Percentiles rank a stretch among this genome's conserved stretches.
Conservation (phyloP, 2,797 vertebrate genomes). For the Emydoidea blandingii region DNA sequence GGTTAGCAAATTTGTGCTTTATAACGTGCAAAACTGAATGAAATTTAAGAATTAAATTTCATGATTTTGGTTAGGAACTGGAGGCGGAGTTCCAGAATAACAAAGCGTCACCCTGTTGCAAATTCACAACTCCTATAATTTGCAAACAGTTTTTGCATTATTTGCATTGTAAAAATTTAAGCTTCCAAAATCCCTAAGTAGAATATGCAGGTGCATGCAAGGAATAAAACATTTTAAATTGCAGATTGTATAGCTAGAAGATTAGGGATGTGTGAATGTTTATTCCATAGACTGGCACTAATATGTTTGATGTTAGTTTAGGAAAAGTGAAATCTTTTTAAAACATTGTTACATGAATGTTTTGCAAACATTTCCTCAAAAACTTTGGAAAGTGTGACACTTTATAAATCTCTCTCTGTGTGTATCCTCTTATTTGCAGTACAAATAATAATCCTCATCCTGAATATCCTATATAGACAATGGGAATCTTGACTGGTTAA, state of each 20-base stretch:
- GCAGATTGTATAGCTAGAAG: slow-evolving; percentile 6
- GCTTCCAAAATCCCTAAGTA: slow-evolving; percentile 56
- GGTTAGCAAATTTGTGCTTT: slow-evolving; percentile 56
- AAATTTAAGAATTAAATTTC: slow-evolving; percentile 47
- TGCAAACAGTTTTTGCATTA: slow-evolving; percentile 66
- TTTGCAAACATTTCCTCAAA: not conserved
- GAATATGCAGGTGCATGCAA: slow-evolving; percentile 63
- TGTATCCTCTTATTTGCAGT: not conserved
- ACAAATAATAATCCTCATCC: not conserved
- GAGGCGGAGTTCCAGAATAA: slow-evolving; percentile 30
- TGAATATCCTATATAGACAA: not conserved
- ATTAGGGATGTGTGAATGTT: not conserved
- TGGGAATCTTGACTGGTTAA: not conserved
- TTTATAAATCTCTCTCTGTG: not conserved
- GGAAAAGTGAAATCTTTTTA: not conserved
- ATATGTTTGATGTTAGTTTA: not conserved
- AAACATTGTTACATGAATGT: not conserved
- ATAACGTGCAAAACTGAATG: slow-evolving; percentile 54
- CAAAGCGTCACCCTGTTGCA: slow-evolving; percentile 36
- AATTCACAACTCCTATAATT: not conserved
- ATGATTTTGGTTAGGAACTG: slow-evolving; percentile 56
- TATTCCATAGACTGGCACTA: not conserved
- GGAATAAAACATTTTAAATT: slow-evolving; percentile 61
- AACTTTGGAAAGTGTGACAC: not conserved
- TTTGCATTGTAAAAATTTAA: slow-evolving; percentile 66